These are phyloP conservation scores for Sebastes oblongus DNA, from an alignment of 2,797 vertebrate genomes.

Conservation along the genomic window DNA sequence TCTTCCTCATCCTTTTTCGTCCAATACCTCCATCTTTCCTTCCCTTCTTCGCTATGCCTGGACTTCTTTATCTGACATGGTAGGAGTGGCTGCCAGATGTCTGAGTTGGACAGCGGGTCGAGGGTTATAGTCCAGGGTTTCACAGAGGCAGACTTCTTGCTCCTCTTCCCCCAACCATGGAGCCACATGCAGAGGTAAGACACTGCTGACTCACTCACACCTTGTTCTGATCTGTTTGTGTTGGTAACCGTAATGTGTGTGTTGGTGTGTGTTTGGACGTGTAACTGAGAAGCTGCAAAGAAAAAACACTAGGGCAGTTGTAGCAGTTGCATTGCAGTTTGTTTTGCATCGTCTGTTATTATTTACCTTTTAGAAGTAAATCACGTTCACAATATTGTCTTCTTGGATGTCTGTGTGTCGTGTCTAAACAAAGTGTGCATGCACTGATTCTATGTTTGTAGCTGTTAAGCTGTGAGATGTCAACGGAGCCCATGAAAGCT, in stretches of 20 bases:
- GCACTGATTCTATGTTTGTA: slow-evolving; percentile 2
- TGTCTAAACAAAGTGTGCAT: background rate
- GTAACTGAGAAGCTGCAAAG: slow-evolving; percentile 19
- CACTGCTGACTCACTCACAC: background rate
- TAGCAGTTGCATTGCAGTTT: too few relatives aligned
- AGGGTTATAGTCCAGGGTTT: background rate
- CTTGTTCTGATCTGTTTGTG: background rate
- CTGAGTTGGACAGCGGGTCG: background rate
- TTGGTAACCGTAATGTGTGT: background rate
- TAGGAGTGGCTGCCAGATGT: background rate
- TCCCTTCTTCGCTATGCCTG: background rate
- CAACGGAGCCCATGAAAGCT: background rate
- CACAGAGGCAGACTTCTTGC: slow-evolving; percentile 5
- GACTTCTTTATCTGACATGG: slow-evolving; percentile 1
- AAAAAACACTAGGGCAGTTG: background rate
- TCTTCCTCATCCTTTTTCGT: background rate
- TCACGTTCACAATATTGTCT: background rate
- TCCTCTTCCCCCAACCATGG: slow-evolving; percentile 65
- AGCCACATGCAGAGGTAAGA: slow-evolving; percentile 77
- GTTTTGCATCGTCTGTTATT: background rate
- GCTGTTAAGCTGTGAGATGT: slow-evolving; percentile 20
- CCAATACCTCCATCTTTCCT: background rate
- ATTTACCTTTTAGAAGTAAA: background rate
- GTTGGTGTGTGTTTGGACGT: background rate
- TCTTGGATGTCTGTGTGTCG: background rate